Evolutionary conservation across 2,113 vertebrate genomes (phyloP).

Genomic region (Microtus richardsoni): DNA sequence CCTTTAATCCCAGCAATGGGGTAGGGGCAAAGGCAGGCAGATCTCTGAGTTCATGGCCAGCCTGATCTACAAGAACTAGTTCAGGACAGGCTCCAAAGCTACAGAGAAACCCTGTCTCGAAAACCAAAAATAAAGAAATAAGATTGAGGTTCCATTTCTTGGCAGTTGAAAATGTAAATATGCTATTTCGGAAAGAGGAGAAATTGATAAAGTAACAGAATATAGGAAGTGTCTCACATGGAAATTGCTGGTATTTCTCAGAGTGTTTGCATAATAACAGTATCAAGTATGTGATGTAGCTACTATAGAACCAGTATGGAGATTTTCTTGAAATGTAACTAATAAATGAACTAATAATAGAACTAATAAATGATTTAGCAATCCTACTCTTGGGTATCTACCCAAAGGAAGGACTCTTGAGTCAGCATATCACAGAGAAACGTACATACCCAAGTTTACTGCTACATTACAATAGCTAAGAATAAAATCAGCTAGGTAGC

Average conservation of each 20-base stretch:
- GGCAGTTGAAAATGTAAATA: slow-evolving; percentile 4
- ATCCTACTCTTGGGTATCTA: neutral
- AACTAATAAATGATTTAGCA: neutral
- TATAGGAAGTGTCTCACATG: neutral
- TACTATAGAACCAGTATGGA: neutral
- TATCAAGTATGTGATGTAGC: neutral
- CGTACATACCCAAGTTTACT: neutral
- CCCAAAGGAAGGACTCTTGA: neutral
- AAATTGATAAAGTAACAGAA: neutral
- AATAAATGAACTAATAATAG: neutral
- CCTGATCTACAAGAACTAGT: too few species aligned
- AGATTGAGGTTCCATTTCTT: slow-evolving; percentile 8
- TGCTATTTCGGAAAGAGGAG: slow-evolving; percentile 22
- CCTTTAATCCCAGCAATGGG: too few species aligned
- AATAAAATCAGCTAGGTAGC: neutral
- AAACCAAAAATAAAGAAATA: too few species aligned
- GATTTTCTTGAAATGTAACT: neutral
- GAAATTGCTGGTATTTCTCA: neutral
- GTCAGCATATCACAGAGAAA: neutral
- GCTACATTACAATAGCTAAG: neutral
- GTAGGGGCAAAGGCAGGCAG: too few species aligned
- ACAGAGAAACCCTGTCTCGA: too few species aligned
- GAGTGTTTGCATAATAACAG: neutral
- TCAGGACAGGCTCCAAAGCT: too few species aligned
- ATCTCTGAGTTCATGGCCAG: too few species aligned